phyloP scores from a whole-genome alignment of 35 echinoderm and acorn worm genomes.

The Apostichopus japonicus region DNA sequence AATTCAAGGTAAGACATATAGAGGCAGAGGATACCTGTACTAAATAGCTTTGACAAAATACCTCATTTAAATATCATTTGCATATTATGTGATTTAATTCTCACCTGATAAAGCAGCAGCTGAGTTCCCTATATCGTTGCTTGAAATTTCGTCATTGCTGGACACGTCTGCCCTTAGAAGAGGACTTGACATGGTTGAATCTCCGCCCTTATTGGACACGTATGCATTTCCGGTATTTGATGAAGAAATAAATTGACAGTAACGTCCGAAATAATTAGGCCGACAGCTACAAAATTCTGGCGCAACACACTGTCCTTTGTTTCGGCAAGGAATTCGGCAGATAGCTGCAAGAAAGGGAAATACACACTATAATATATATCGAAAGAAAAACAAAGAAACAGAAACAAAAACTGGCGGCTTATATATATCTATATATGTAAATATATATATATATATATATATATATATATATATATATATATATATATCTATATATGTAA shows the following conservation, averaged over 20 bases:
- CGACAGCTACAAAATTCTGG: slow-evolving; percentile 25
- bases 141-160: not conserved
- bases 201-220: not conserved
- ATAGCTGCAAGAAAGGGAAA: not conserved
- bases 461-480: too few species aligned
- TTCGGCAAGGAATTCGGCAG: slow-evolving; percentile 2
- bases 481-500: too few species aligned
- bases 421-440: too few species aligned
- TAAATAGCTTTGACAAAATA: too few species aligned
- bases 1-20: too few species aligned
- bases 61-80: not conserved
- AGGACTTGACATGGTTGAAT: not conserved
- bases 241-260: slow-evolving; percentile 16
- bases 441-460: too few species aligned
- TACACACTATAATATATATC: too few species aligned
- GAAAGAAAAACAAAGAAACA: not conserved
- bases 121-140: not conserved
- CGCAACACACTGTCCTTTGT: not conserved
- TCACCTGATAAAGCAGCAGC: slow-evolving; percentile 20
- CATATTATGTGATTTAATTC: not conserved
- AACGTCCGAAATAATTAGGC: slow-evolving; percentile 36
- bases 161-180: not conserved
- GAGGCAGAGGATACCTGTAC: too few species aligned
- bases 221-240: not conserved
- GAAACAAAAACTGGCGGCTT: not conserved